Evolutionary conservation across 35 echinoderm and acorn worm species (phyloP).

Genomic region (Chiridota heheva): DNA sequence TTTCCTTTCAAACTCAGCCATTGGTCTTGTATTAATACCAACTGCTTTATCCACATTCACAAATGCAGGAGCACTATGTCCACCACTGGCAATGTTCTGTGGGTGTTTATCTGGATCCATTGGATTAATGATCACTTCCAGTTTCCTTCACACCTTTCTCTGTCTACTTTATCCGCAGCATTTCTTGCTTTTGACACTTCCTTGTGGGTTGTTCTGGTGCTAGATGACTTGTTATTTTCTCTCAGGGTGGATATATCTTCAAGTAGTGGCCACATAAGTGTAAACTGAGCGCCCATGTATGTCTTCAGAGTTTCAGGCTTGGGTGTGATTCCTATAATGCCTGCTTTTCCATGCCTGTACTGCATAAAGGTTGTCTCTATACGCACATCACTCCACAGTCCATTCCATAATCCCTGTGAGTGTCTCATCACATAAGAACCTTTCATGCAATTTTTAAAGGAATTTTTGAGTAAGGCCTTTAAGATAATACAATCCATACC

Average conservation of each 20-base stretch:
- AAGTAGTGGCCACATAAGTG: conserved; percentile 27
- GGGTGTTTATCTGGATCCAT: conserved; percentile 40
- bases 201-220: background rate
- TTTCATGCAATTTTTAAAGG: conserved; percentile 9
- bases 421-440: conserved; percentile 8
- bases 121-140: conserved; percentile 45
- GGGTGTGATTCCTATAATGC: conserved; percentile 24
- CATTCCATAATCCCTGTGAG: conserved; percentile 13
- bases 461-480: too few species aligned
- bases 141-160: conserved; percentile 21
- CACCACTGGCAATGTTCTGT: conserved; percentile 41
- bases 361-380: conserved; percentile 32
- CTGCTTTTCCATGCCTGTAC: conserved; percentile 9
- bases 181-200: conserved; percentile 36
- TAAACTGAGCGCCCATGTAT: conserved; percentile 23
- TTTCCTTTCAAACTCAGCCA: conserved; percentile 25
- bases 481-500: background rate
- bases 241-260: conserved; percentile 21
- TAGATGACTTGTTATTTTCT: background rate
- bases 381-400: conserved; percentile 16
- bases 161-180: conserved; percentile 10
- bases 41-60: conserved; percentile 55
- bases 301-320: background rate
- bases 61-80: conserved; percentile 2
- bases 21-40: conserved; percentile 23